Conservation (phyloP, 2,113 vertebrate species). For the Macquaria australasica region DNA sequence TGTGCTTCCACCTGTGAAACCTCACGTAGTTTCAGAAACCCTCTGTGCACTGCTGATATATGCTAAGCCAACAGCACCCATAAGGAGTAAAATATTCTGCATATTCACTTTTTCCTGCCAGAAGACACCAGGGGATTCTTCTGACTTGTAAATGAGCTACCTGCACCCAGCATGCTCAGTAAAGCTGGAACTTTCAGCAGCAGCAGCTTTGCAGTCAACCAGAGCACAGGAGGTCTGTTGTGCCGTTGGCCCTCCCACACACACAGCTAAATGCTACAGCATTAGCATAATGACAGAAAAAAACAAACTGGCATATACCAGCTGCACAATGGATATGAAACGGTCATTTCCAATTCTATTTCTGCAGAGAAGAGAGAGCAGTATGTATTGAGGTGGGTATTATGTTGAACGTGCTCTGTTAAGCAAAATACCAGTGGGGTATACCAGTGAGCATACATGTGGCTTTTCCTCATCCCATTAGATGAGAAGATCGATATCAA, state of each 20-base stretch:
- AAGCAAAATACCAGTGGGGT: background rate
- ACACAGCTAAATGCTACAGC: constrained; percentile 3
- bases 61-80: constrained; percentile 5
- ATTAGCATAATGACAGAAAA: constrained; percentile 35
- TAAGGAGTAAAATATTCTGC: constrained; percentile 16
- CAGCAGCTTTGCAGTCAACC: background rate
- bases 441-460: too few relatives aligned
- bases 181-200: background rate
- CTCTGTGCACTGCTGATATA: background rate
- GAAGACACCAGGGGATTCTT: constrained; percentile 20
- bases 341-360: constrained; percentile 27
- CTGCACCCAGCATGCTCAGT: background rate
- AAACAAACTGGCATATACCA: constrained; percentile 6
- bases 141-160: constrained; percentile 45
- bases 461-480: too few relatives aligned
- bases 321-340: constrained; percentile 21
- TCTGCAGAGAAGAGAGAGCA: background rate
- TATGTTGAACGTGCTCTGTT: constrained; percentile 15
- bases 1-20: background rate
- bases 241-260: constrained; percentile 34
- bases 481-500: too few relatives aligned
- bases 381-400: background rate
- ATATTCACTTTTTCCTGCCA: background rate
- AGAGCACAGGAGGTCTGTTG: constrained; percentile 17
- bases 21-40: background rate